A percentile compares a stretch with the other conserved stretches of the same genome.
These are phyloP conservation scores for Pandemis heparana DNA, from an alignment of 2,888 invertebrate species.

Conservation along the genomic window DNA sequence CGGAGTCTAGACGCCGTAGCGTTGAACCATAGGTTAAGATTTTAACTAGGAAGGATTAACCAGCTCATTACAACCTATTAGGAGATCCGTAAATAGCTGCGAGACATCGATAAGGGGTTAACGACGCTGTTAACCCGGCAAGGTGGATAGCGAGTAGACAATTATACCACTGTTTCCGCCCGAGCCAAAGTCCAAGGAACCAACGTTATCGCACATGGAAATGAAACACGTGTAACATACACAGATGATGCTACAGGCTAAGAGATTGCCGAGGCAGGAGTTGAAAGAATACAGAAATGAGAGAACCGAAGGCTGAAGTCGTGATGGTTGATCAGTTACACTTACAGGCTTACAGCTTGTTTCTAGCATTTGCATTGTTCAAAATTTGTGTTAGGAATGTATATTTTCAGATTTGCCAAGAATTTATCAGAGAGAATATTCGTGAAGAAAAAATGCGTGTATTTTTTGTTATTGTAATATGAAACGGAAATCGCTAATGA, in stretches of 20 bases:
- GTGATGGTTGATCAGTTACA: too few relatives aligned
- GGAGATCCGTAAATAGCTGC: conserved; percentile 11
- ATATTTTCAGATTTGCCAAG: too few relatives aligned
- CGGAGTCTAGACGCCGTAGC: not conserved
- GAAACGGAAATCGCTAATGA: not conserved
- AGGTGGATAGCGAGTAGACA: conserved; percentile 50
- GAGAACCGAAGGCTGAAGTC: not conserved
- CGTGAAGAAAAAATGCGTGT: not conserved
- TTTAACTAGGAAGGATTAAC: conserved; percentile 11
- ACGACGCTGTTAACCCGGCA: conserved; percentile 50
- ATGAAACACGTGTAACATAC: conserved; percentile 12
- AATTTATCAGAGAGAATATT: not conserved
- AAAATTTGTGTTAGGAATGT: too few relatives aligned
- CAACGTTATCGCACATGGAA: conserved; percentile 37
- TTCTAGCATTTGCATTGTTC: too few relatives aligned
- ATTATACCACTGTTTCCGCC: conserved; percentile 50
- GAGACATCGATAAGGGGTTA: conserved; percentile 50
- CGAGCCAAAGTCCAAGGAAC: conserved; percentile 48
- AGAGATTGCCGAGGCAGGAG: not conserved
- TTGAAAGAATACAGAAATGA: not conserved
- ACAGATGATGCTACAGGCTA: not conserved
- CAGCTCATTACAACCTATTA: conserved; percentile 15
- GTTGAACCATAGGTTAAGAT: not conserved
- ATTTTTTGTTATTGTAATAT: not conserved
- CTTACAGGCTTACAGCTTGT: too few relatives aligned